Base-by-base conservation (phyloP, 2,797 vertebrate genomes). In the Yasuhikotakia modesta region DNA sequence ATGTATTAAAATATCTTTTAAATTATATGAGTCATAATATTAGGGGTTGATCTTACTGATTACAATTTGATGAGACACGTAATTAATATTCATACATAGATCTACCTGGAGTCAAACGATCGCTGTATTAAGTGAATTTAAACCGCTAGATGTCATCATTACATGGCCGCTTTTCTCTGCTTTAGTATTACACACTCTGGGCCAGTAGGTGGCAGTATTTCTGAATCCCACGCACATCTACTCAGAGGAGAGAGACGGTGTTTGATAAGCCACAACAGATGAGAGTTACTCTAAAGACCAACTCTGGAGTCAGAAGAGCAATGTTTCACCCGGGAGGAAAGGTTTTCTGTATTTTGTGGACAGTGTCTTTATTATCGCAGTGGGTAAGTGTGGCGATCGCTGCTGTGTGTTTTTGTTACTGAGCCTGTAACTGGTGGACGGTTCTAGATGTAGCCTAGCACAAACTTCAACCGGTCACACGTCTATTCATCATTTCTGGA, bases 271-370 rank as follows among this genome's bases (percentile, higher is more conserved):
- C 4, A 13, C 24, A 53, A 10, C 55, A 71, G 48, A 27, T 27
- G n/a, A 74, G 71, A 69, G 71, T 68, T 12, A 52, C 27, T 73
- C 50, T 19, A 11, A 39, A 63, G 58, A 65, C 55, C 35, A 27
- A 21, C 65, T 61, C 46, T 68, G 73, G 68, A 52, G 67, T 35
- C 8, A 43, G 46, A 46, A 32, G 45, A 50, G 50, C 55, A 2
- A 83, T 83, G 84, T 2, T 57, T 79, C 35, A 50, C 0, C 50
- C n/a, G 0, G 22, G 27, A 24, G 22, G 32, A 64, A 74, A 50
- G 39, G 0, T 68, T 46, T 60, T 77, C 13, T 48, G 35, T 39
- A 24, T 81, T 35, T 52, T 80, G 17, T 73, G 35, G 50, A 1
- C 64, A 2, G 8, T 83, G 0, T 21, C 79, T 76, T 61, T 81